Evolutionary conservation across 2,888 invertebrate species (phyloP).

Genomic region (Drosophila multiciliata): DNA sequence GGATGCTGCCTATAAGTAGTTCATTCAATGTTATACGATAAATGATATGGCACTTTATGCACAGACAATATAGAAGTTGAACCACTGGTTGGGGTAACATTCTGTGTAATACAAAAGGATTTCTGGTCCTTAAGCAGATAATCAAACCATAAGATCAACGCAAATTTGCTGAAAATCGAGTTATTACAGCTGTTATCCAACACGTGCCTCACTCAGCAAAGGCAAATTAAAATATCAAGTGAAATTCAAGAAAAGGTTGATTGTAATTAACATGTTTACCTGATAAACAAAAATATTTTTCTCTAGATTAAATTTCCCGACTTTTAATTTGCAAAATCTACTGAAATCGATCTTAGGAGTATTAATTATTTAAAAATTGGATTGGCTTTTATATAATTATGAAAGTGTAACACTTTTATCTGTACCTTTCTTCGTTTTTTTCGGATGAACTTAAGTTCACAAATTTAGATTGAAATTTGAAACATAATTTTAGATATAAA

Average conservation of each 20-base stretch:
- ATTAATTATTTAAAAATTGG: background rate
- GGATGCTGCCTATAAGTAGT: conserved; percentile 31
- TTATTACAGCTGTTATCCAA: conserved; percentile 21
- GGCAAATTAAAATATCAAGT: background rate
- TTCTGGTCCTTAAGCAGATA: conserved; percentile 1
- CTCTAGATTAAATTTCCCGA: background rate
- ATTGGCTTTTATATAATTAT: background rate
- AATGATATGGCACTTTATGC: conserved; percentile 49
- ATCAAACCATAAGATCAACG: conserved; percentile 27
- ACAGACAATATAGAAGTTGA: conserved; percentile 13
- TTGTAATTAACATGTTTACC: background rate
- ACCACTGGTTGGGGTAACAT: background rate
- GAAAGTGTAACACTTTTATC: background rate
- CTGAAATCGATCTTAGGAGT: background rate
- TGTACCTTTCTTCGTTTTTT: background rate
- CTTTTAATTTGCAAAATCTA: background rate
- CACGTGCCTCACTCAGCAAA: conserved; percentile 1
- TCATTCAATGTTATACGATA: conserved; percentile 29
- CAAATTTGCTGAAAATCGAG: conserved; percentile 3
- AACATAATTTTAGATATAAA: background rate
- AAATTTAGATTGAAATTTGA: too few species aligned
- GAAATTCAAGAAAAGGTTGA: background rate
- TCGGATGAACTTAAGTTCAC: too few species aligned
- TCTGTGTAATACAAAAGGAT: conserved; percentile 20
- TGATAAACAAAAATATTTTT: background rate